Conservation (phyloP, 30 jellyfish, hydroid and myxozoan species). For the Catostylus mosaicus region DNA sequence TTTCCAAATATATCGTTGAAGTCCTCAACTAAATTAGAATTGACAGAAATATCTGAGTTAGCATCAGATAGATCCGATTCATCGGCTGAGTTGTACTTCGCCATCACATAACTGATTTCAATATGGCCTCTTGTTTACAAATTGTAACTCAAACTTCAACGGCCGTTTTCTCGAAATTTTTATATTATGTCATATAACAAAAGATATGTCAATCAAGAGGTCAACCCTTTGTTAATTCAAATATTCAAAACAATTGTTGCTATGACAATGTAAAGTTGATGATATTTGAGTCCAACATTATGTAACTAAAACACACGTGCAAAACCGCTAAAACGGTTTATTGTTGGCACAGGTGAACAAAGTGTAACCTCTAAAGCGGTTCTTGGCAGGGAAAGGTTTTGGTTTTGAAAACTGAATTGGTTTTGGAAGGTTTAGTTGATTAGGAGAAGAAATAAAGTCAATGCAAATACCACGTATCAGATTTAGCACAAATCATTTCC, state of each 20-base stretch:
- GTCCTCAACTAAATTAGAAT: constrained; percentile 7
- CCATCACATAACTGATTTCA: too few relatives aligned
- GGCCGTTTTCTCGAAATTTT: neutral
- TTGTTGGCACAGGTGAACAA: constrained; percentile 22
- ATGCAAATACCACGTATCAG: neutral
- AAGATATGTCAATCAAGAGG: neutral
- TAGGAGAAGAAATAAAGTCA: neutral
- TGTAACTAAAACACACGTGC: too few relatives aligned
- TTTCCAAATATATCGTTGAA: neutral
- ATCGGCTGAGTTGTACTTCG: constrained; percentile 2
- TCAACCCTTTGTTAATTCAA: neutral
- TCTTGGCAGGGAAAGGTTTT: constrained; percentile 24
- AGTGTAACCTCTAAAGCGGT: constrained; percentile 16
- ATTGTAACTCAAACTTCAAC: neutral
- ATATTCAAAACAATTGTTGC: constrained; percentile 2
- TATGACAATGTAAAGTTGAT: constrained; percentile 1
- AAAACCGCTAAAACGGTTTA: constrained; percentile 39
- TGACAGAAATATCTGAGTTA: neutral
- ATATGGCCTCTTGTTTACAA: neutral
- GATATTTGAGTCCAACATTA: constrained; percentile 17
- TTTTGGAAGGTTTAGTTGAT: neutral
- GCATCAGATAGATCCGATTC: neutral
- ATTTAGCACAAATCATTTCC: neutral
- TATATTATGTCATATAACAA: neutral
- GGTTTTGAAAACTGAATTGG: constrained; percentile 26